phyloP scores from a whole-genome alignment of 2,113 vertebrate species.

The Galeopterus variegatus region DNA sequence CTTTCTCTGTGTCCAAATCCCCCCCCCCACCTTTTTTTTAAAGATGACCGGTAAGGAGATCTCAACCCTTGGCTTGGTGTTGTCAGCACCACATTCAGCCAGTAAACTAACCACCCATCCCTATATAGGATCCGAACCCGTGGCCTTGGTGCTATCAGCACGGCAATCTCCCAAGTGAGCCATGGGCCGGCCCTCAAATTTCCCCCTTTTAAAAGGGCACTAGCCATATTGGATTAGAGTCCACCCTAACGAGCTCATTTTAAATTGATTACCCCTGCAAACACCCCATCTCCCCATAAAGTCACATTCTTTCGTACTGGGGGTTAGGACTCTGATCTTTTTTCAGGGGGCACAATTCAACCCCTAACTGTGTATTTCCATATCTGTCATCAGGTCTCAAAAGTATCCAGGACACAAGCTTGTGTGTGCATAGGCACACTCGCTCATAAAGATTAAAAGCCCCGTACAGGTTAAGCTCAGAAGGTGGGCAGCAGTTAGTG shows the following conservation, averaged over 20 bases:
- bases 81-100: too few relatives aligned
- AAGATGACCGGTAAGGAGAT: too few relatives aligned
- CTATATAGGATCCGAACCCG: too few relatives aligned
- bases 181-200: not conserved
- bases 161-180: too few relatives aligned
- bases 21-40: not conserved
- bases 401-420: not conserved
- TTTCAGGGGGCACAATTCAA: not conserved
- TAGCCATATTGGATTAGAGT: not conserved
- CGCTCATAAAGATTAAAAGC: not conserved
- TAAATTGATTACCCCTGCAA: not conserved
- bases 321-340: not conserved
- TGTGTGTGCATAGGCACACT: not conserved
- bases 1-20: not conserved
- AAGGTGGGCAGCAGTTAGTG: not conserved
- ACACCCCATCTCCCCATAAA: not conserved
- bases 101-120: too few relatives aligned
- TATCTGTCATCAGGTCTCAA: not conserved
- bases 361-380: not conserved
- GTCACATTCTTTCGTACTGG: not conserved
- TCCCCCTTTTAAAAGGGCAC: not conserved
- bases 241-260: not conserved
- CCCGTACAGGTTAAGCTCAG: not conserved
- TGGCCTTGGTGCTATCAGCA: too few relatives aligned
- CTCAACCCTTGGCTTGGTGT: too few relatives aligned